A percentile compares a stretch with the other conserved stretches of the same genome.
Conservation (phyloP, 2,113 vertebrate genomes). For the Chlorocebus sabaeus region DNA sequence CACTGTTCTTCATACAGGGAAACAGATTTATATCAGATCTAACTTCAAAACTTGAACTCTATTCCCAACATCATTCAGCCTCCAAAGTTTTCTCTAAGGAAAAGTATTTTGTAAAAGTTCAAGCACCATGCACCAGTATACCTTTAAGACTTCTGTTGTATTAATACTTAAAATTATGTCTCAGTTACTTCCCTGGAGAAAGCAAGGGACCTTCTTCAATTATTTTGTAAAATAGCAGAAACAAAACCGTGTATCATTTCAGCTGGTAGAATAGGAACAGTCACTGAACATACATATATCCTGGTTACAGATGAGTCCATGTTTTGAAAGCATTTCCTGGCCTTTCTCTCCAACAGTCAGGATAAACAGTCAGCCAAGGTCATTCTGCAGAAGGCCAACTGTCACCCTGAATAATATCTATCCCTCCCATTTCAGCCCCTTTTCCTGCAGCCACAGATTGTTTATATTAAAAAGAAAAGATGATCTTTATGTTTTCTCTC, state of each 20-base stretch:
- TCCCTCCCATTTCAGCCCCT: background rate
- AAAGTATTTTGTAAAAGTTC: background rate
- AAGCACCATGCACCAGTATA: too few relatives aligned
- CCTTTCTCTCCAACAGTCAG: background rate
- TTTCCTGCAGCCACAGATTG: background rate
- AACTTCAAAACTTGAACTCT: background rate
- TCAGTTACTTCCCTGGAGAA: background rate
- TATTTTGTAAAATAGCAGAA: background rate
- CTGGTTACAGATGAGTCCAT: background rate
- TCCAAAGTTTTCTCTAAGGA: slow-evolving; percentile 24
- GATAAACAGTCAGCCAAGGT: slow-evolving; percentile 22
- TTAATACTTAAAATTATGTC: background rate
- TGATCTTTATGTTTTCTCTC: background rate
- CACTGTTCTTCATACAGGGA: background rate
- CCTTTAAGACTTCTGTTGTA: background rate
- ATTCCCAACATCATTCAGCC: background rate
- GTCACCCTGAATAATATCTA: background rate
- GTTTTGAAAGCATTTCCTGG: background rate
- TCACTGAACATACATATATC: background rate
- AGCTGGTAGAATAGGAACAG: background rate
- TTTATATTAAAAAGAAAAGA: background rate
- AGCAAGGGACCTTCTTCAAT: background rate
- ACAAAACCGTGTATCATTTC: background rate
- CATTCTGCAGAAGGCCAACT: background rate
- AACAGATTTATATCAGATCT: slow-evolving; percentile 6